These are phyloP conservation scores for Sylvia atricapilla DNA, from an alignment of 2,113 vertebrate species.

Conservation along the genomic window DNA sequence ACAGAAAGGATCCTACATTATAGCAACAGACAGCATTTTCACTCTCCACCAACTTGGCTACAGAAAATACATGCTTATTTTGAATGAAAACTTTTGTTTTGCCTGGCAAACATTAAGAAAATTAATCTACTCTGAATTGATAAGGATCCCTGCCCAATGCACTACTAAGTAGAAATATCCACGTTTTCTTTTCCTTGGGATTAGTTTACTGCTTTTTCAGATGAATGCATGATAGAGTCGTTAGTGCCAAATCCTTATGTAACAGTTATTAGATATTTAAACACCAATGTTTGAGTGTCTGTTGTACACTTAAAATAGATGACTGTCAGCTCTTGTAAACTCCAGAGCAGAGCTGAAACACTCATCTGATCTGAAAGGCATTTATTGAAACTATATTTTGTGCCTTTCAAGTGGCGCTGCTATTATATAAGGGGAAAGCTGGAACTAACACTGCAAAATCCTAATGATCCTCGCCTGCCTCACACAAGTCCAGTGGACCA, in stretches of 20 bases:
- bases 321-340: slow-evolving; percentile 39
- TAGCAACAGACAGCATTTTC: background rate
- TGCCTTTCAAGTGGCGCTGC: slow-evolving; percentile 12
- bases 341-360: background rate
- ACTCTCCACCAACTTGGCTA: background rate
- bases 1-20: background rate
- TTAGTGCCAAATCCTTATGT: slow-evolving; percentile 13
- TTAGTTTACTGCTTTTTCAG: background rate
- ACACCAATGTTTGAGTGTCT: background rate
- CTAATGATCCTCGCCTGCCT: slow-evolving; percentile 20
- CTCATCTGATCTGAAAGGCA: slow-evolving; percentile 43
- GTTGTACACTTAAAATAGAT: background rate
- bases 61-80: background rate
- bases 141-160: background rate
- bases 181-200: background rate
- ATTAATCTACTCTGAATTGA: background rate
- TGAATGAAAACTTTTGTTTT: background rate
- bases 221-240: background rate
- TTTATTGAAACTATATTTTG: slow-evolving; percentile 50
- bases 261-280: slow-evolving; percentile 55
- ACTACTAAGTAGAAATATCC: background rate
- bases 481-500: slow-evolving; percentile 6
- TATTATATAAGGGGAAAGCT: slow-evolving; percentile 28
- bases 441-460: slow-evolving; percentile 16
- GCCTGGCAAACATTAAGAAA: background rate